Percentiles rank a stretch among this genome's conserved stretches.
These are phyloP conservation scores for Cryptoprocta ferox DNA, from an alignment of 2,797 vertebrate genomes.

Conservation along the genomic window DNA sequence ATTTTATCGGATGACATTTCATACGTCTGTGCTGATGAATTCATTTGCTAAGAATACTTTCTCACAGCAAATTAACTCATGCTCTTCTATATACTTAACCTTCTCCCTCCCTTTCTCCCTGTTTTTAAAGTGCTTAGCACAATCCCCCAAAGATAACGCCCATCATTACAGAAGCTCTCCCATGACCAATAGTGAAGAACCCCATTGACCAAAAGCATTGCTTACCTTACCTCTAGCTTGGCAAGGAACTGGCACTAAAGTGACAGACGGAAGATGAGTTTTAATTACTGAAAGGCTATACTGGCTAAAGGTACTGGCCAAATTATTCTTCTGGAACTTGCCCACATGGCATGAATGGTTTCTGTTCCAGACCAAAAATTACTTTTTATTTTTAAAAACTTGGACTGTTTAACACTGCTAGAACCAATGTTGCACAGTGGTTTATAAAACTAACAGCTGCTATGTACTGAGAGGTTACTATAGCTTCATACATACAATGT, in stretches of 20 bases:
- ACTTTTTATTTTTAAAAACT: background rate
- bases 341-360: background rate
- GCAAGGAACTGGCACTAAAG: background rate
- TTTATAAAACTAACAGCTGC: background rate
- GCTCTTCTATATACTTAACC: background rate
- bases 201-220: background rate
- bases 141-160: background rate
- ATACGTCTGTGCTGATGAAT: constrained; percentile 50
- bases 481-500: background rate
- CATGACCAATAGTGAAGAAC: background rate
- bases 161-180: background rate
- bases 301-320: background rate
- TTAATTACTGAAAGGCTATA: background rate
- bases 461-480: background rate
- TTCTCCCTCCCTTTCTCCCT: background rate
- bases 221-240: background rate
- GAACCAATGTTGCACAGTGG: background rate
- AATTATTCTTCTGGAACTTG: constrained; percentile 4
- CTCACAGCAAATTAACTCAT: background rate
- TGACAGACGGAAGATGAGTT: background rate
- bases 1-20: constrained; percentile 79
- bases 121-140: background rate
- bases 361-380: constrained; percentile 32
- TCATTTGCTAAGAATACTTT: constrained; percentile 41
- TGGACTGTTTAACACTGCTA: background rate